Conservation (phyloP, 2,113 vertebrate species). For the Gobiocypris rarus region DNA sequence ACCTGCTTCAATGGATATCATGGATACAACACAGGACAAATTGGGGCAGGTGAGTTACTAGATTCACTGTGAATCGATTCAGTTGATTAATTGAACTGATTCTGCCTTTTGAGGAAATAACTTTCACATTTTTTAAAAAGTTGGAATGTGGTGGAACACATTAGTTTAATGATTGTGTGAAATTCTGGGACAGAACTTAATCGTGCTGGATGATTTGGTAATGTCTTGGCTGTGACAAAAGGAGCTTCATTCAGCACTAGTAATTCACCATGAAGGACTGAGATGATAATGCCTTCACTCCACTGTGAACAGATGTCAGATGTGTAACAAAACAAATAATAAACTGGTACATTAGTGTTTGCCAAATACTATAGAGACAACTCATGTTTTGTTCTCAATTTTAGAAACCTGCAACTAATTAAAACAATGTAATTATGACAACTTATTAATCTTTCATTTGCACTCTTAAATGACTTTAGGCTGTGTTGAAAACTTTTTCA, state of each 20-base stretch:
- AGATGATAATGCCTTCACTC: conserved; percentile 3
- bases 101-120: background rate
- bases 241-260: background rate
- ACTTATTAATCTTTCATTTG: background rate
- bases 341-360: background rate
- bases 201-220: conserved; percentile 14
- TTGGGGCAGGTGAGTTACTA: conserved; percentile 71
- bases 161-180: background rate
- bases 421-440: background rate
- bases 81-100: background rate
- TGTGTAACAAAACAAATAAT: conserved; percentile 11
- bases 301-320: conserved; percentile 27
- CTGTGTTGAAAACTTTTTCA: conserved; percentile 1
- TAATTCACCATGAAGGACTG: conserved; percentile 6
- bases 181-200: background rate
- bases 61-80: background rate
- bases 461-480: background rate
- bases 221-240: conserved; percentile 1
- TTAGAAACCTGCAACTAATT: background rate
- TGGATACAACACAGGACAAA: conserved; percentile 57
- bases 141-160: background rate
- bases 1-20: conserved; percentile 72
- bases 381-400: background rate
- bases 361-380: background rate
- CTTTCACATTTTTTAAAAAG: background rate